A percentile compares a stretch with the other conserved stretches of the same genome.
phyloP scores from a whole-genome alignment of 2,888 invertebrate genomes.

The Caenorhabditis sinica region DNA sequence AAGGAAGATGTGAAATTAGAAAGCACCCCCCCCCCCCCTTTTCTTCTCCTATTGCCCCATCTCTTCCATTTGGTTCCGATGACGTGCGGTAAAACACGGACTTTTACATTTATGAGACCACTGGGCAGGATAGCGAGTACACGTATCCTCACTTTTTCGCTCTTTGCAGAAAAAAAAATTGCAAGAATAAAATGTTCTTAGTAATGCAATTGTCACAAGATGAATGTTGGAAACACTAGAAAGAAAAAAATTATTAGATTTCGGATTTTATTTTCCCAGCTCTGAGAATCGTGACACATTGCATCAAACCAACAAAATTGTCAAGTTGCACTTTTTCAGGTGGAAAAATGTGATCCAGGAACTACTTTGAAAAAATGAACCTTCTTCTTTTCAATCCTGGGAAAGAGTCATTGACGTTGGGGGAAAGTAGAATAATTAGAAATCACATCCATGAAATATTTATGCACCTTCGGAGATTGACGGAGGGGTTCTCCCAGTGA shows the following conservation, averaged over 20 bases:
- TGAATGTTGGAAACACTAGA: not conserved
- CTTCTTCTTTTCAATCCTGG: too few species aligned
- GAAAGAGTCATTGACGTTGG: not conserved
- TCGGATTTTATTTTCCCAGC: not conserved
- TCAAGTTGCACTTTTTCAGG: too few species aligned
- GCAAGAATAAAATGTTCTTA: not conserved
- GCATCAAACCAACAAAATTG: too few species aligned
- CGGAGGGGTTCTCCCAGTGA: slow-evolving; percentile 4
- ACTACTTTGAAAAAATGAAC: too few species aligned
- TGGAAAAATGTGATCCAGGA: too few species aligned
- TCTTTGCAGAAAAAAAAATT: slow-evolving; percentile 4
- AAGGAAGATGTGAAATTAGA: slow-evolving; percentile 63
- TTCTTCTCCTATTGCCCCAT: slow-evolving; percentile 36
- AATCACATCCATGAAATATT: slow-evolving; percentile 23
- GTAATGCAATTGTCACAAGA: slow-evolving; percentile 2
- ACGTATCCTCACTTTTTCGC: slow-evolving; percentile 46
- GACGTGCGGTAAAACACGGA: slow-evolving; percentile 43
- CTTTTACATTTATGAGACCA: slow-evolving; percentile 52
- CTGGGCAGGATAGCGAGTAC: slow-evolving; percentile 4
- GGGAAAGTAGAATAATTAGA: slow-evolving; percentile 36
- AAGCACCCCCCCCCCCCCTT: slow-evolving; percentile 20
- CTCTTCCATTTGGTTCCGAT: slow-evolving; percentile 56
- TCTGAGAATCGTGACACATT: not conserved
- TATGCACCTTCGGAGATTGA: slow-evolving; percentile 29
- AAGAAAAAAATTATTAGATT: not conserved